phyloP scores from a whole-genome alignment of 2,113 vertebrate genomes.

The Chitala chitala region DNA sequence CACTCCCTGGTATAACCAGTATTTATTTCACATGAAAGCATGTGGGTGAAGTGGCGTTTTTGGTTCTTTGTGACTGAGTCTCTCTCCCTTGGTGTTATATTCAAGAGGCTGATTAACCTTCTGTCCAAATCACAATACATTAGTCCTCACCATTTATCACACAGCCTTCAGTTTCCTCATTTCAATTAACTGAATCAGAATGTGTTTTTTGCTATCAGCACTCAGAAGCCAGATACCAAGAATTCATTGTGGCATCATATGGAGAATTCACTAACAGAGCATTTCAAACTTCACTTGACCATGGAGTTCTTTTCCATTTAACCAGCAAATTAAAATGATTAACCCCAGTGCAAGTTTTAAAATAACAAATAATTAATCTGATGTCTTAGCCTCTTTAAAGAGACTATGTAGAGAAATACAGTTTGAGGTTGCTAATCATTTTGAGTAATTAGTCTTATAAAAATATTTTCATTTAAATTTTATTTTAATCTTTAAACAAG shows the following conservation, averaged over 20 bases:
- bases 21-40: neutral
- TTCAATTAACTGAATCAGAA: neutral
- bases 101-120: neutral
- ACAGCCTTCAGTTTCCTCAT: neutral
- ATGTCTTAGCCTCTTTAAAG: no score
- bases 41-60: neutral
- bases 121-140: no score
- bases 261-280: neutral
- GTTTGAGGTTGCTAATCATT: no score
- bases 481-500: no score
- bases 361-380: no score
- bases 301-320: neutral
- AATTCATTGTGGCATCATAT: neutral
- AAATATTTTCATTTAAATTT: no score
- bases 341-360: no score
- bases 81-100: neutral
- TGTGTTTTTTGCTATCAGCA: neutral
- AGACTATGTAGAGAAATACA: no score
- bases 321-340: no score
- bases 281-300: neutral
- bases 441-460: no score
- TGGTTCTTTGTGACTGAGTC: neutral
- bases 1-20: no score
- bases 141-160: neutral
- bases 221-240: neutral